Percentiles rank a stretch among this genome's conserved stretches.
phyloP scores from a whole-genome alignment of 2,113 vertebrate species.

The Salvator merianae region DNA sequence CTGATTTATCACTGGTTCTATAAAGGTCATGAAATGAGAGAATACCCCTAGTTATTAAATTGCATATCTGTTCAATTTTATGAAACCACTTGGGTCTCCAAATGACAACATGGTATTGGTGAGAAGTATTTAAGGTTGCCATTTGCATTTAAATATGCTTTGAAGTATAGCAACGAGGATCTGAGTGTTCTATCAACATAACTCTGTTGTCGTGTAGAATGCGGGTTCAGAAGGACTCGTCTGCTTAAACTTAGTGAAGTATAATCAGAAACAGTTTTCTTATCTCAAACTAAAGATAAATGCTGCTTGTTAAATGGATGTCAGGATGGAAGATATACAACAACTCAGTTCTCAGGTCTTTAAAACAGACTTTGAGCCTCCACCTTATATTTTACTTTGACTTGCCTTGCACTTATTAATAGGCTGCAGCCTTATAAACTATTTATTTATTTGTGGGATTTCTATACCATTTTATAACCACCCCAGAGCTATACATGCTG shows the following conservation, averaged over 20 bases:
- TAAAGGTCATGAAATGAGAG: constrained; percentile 36
- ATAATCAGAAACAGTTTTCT: background rate
- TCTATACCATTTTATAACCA: background rate
- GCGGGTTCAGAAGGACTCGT: background rate
- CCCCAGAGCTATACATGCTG: background rate
- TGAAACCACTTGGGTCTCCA: constrained; percentile 8
- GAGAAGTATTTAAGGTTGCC: constrained; percentile 43
- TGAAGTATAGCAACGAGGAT: constrained; percentile 13
- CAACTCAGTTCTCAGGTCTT: background rate
- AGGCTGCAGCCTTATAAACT: background rate
- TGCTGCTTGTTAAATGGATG: constrained; percentile 9
- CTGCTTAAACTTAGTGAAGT: constrained; percentile 14
- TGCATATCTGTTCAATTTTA: constrained; percentile 18
- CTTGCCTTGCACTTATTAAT: background rate
- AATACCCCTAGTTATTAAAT: constrained; percentile 35
- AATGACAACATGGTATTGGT: constrained; percentile 34
- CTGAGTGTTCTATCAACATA: background rate
- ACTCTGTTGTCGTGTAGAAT: background rate
- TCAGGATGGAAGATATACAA: background rate
- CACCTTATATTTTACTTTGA: background rate
- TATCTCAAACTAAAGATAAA: constrained; percentile 3
- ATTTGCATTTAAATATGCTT: constrained; percentile 63
- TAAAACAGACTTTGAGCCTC: background rate
- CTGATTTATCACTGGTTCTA: constrained; percentile 41
- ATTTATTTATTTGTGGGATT: background rate